Base-by-base conservation (phyloP, 2,888 invertebrate genomes). In the Eueremaeus valkanovi region DNA sequence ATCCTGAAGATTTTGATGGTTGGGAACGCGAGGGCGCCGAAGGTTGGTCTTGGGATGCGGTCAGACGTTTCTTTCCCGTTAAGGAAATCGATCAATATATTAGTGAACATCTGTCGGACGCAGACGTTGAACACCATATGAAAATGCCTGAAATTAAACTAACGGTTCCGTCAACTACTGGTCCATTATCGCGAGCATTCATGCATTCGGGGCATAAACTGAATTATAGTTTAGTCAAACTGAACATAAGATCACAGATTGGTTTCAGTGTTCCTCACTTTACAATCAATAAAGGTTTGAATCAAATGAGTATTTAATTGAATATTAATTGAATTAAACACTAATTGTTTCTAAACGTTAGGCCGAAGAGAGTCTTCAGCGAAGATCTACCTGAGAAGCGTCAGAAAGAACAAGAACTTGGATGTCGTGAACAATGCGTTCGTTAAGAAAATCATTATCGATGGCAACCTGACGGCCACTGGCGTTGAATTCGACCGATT, bases 31-130 rank as follows among this genome's bases (percentile, higher is more conserved):
- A 11, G 29, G 94, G 95, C 0, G 95, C 95, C 81, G 86, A 90
- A 0, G 93, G 93, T 8, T 96, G 95, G 95, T 89, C 90, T 0
- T 95, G 92, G 84, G 86, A 89, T 1, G 88, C 92, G 76, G 92
- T 91, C 0, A 85, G 95, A 3, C 89, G 89, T 68, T 95, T 95
- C 81, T 96, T 95, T 82, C 79, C 82, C n/a, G 84, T 83, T 78
- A 79, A 84, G 5, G 81, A 85, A 80, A 83, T 83, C 11, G 84
- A 85, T n/a, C n/a, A n/a, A n/a, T n/a, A n/a, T 78, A 72, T 78
- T 75, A 9, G 18, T 75, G 11, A 58, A 77, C 9, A 76, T 75
- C 78, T 29, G 76, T 78, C 72, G 79, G 78, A n/a, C 76, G 76
- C 72, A 77, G 77, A 21, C 72, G 75, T 24, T 5, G 29, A 18